Evolutionary conservation across 2,113 vertebrate species (phyloP).

Genomic region (Neogale vison): DNA sequence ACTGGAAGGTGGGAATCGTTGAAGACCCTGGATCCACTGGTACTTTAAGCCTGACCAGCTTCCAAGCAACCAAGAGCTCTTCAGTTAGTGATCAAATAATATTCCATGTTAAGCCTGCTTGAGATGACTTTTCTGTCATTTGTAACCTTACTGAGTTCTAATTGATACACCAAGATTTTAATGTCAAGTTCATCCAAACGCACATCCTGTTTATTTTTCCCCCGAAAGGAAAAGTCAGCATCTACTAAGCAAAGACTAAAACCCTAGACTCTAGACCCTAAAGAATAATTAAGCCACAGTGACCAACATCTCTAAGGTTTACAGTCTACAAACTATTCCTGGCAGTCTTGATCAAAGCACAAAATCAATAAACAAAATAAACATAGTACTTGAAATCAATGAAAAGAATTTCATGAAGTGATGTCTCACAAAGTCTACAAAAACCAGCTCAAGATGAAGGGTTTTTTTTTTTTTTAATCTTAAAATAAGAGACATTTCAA

Average conservation of each 20-base stretch:
- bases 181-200: slow-evolving; percentile 16
- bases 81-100: not conserved
- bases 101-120: not conserved
- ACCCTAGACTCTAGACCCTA: not conserved
- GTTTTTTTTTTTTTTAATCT: not conserved
- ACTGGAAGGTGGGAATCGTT: not conserved
- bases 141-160: not conserved
- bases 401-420: not conserved
- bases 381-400: not conserved
- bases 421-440: not conserved
- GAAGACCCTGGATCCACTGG: not conserved
- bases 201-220: not conserved
- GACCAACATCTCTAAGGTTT: slow-evolving; percentile 14
- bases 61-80: not conserved
- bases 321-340: not conserved
- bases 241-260: slow-evolving; percentile 29
- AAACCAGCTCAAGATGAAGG: not conserved
- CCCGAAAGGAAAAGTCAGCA: not conserved
- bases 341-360: slow-evolving; percentile 26
- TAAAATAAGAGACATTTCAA: slow-evolving; percentile 21
- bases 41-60: not conserved
- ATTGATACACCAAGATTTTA: not conserved
- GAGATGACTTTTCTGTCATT: slow-evolving; percentile 13
- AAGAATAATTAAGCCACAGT: slow-evolving; percentile 43
- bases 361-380: slow-evolving; percentile 35